phyloP scores from a whole-genome alignment of 2,113 vertebrate species.

The Corythoichthys haematopterus region DNA sequence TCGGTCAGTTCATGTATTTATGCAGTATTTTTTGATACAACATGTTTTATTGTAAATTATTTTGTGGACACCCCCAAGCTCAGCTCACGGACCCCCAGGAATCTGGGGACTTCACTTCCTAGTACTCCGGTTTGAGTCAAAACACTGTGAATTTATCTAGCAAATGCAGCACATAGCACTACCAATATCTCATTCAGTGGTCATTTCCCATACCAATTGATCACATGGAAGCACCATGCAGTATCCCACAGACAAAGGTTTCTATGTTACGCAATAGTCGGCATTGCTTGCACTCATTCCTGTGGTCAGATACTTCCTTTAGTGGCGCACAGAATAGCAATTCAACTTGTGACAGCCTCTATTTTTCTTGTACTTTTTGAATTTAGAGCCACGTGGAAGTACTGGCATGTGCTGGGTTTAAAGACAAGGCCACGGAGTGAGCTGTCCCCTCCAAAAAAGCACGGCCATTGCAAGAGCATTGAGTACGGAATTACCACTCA shows the following conservation, averaged over 20 bases:
- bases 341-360: neutral
- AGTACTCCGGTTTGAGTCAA: too few relatives aligned
- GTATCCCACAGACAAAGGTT: slow-evolving; percentile 17
- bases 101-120: too few relatives aligned
- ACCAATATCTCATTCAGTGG: neutral
- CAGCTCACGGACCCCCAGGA: too few relatives aligned
- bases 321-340: neutral
- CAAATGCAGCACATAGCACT: neutral
- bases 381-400: slow-evolving; percentile 46
- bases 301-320: slow-evolving; percentile 42
- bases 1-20: too few relatives aligned
- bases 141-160: neutral
- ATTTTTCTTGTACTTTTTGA: slow-evolving; percentile 6
- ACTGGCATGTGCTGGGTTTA: slow-evolving; percentile 41
- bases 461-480: slow-evolving; percentile 8
- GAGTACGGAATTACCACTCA: slow-evolving; percentile 12
- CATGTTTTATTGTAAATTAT: too few relatives aligned
- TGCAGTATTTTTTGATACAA: too few relatives aligned
- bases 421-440: slow-evolving; percentile 31
- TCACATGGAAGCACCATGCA: slow-evolving; percentile 24
- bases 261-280: slow-evolving; percentile 47
- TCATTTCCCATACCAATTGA: neutral
- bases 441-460: slow-evolving; percentile 22
- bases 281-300: slow-evolving; percentile 42
- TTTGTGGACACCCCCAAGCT: too few relatives aligned